Conservation (phyloP, 2,888 invertebrate genomes). For the Julus scanicus region DNA sequence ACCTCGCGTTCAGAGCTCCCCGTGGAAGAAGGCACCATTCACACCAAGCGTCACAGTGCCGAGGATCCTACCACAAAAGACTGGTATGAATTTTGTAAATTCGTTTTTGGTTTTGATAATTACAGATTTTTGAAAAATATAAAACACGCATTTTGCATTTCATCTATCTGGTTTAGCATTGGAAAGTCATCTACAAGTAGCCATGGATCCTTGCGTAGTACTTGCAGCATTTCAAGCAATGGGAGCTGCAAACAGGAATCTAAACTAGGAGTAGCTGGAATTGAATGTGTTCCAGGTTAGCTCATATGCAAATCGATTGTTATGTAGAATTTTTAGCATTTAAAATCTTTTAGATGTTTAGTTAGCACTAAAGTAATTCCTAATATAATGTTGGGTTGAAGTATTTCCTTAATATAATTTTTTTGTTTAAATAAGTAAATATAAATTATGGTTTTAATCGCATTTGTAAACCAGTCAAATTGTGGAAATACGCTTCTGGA, state of each 20-base stretch:
- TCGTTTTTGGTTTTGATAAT: neutral
- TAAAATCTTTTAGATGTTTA: no score
- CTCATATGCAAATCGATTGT: no score
- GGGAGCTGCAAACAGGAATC: slow-evolving; percentile 58
- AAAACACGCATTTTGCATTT: neutral
- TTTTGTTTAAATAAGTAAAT: no score
- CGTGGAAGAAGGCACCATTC: slow-evolving; percentile 94
- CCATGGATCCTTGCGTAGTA: slow-evolving; percentile 59
- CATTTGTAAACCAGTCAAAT: no score
- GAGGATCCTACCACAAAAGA: slow-evolving; percentile 60
- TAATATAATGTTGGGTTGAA: no score
- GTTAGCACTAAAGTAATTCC: no score
- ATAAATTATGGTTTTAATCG: no score
- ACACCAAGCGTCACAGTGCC: slow-evolving; percentile 83
- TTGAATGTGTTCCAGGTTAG: slow-evolving; percentile 39
- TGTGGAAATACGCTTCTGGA: no score
- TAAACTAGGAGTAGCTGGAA: slow-evolving; percentile 28
- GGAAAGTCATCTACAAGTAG: slow-evolving; percentile 59
- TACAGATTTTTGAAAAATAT: neutral
- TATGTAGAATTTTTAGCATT: no score
- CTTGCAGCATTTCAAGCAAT: slow-evolving; percentile 58
- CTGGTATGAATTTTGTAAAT: slow-evolving; percentile 49
- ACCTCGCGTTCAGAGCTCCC: slow-evolving; percentile 71
- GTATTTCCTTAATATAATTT: no score
- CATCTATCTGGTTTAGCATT: slow-evolving; percentile 57